These are phyloP conservation scores for Melanotus villosus DNA, from an alignment of 2,888 invertebrate species.

Conservation along the genomic window DNA sequence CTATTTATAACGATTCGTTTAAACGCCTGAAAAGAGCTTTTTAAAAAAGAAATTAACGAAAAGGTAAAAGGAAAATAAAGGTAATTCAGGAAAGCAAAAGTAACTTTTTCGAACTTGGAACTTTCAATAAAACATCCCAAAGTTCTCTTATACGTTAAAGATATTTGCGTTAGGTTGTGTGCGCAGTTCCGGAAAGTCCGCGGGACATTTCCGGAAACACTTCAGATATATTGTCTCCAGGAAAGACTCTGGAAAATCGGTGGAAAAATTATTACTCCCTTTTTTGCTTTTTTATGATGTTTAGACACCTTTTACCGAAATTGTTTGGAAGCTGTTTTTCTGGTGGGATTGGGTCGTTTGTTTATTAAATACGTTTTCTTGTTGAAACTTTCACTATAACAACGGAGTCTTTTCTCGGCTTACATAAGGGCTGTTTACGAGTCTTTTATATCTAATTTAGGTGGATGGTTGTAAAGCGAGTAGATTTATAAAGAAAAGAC, in stretches of 20 bases:
- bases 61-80: constrained; percentile 11
- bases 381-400: constrained; percentile 36
- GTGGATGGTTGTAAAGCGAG: no score
- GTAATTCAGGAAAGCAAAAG: neutral
- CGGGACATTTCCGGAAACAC: constrained; percentile 39
- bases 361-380: constrained; percentile 35
- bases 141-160: constrained; percentile 29
- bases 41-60: no score
- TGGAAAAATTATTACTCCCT: constrained; percentile 20
- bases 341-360: constrained; percentile 31
- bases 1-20: no score
- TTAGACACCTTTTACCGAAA: constrained; percentile 35
- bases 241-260: constrained; percentile 26
- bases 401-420: constrained; percentile 22
- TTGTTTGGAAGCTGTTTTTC: constrained; percentile 28
- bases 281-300: constrained; percentile 27
- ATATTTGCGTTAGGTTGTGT: constrained; percentile 37
- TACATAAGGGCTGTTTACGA: constrained; percentile 28
- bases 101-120: constrained; percentile 24
- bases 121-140: constrained; percentile 36
- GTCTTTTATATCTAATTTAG: neutral
- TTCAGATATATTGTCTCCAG: constrained; percentile 32
- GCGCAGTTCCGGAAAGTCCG: constrained; percentile 38
- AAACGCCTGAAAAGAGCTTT: no score
- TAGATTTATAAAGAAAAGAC: no score